Percentiles rank a stretch among this genome's conserved stretches.
Conservation (phyloP, 2,888 invertebrate genomes). For the Tiliacea aurago region DNA sequence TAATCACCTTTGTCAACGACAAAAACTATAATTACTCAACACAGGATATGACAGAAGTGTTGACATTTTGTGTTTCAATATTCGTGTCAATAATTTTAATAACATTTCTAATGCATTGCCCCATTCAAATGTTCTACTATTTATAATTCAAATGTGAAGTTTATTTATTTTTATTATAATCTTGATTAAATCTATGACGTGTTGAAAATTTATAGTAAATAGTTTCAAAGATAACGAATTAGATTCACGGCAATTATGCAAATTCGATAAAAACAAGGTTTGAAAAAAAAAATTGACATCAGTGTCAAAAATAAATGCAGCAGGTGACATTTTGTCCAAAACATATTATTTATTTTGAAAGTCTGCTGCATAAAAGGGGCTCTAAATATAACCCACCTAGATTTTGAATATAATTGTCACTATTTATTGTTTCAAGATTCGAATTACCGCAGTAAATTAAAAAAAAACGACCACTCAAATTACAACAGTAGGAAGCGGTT, state of each 20-base stretch:
- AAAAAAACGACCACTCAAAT: slow-evolving; percentile 73
- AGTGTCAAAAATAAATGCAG: slow-evolving; percentile 6
- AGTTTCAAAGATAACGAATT: background rate
- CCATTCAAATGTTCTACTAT: background rate
- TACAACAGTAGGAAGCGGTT: slow-evolving; percentile 81
- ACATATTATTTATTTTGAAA: background rate
- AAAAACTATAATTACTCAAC: slow-evolving; percentile 31
- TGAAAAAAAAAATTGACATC: background rate
- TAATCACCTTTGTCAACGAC: slow-evolving; percentile 3
- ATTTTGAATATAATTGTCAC: slow-evolving; percentile 74
- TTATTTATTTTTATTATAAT: slow-evolving; percentile 8
- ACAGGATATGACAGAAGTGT: slow-evolving; percentile 45
- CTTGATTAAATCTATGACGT: background rate
- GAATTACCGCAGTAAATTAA: slow-evolving; percentile 78
- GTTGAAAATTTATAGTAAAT: background rate
- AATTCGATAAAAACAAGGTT: background rate
- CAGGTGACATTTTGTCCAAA: background rate
- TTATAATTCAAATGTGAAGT: slow-evolving; percentile 23
- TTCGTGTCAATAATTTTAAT: slow-evolving; percentile 20
- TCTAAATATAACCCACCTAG: slow-evolving; percentile 29
- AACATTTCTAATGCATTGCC: slow-evolving; percentile 2
- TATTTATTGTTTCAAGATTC: slow-evolving; percentile 85
- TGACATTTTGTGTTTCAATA: slow-evolving; percentile 47
- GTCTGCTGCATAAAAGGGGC: background rate
- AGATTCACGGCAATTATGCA: background rate